Base-by-base conservation (phyloP, 2,797 vertebrate genomes). In the Siniperca undulata region DNA sequence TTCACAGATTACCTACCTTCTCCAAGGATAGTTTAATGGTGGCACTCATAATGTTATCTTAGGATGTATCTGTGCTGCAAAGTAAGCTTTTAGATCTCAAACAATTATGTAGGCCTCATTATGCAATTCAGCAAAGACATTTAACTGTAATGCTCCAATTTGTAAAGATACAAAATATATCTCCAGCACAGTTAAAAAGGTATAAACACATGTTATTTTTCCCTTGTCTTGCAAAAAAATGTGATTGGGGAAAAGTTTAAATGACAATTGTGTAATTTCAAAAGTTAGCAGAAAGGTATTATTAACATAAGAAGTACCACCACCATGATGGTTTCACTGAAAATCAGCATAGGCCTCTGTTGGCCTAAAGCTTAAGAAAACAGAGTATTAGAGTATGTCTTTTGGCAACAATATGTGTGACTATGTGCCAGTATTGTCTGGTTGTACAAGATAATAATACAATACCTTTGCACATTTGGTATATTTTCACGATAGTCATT, bases 41-140 rank as follows among this genome's bases (percentile, higher is more conserved):
- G 82, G 78, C 77, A 86, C 89, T 92, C 89, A 91, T 90, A 89
- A 89, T 84, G 67, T 86, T 91, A 87, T 83, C 80, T 79, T 86
- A 70, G 36, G 88, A 82, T 80, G 73, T 78, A 82, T 86, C 84
- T 81, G 74, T 27, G 40, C 85, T 86, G 88, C 88, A 87, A 88
- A 85, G 83, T 85, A 86, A 90, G 89, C 89, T 89, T 92, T 91
- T 87, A 92, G 88, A 92, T 89, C 76, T 88, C 72, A 79, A 86
- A 90, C 89, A 90, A 91, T 91, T 91, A 92, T 88, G 66, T 76
- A 52, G 81, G 38, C 38, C 87, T 93, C 87, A 91, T 93, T 93
- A 91, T 89, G 83, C 90, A 91, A 91, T 89, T 93, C 90, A 93
- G 92, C 86, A 90, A 88, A 93, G 82, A 74, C 70, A 62, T 90